Base-by-base conservation (phyloP, 2,888 invertebrate genomes). In the Lithophane ornitopus region DNA sequence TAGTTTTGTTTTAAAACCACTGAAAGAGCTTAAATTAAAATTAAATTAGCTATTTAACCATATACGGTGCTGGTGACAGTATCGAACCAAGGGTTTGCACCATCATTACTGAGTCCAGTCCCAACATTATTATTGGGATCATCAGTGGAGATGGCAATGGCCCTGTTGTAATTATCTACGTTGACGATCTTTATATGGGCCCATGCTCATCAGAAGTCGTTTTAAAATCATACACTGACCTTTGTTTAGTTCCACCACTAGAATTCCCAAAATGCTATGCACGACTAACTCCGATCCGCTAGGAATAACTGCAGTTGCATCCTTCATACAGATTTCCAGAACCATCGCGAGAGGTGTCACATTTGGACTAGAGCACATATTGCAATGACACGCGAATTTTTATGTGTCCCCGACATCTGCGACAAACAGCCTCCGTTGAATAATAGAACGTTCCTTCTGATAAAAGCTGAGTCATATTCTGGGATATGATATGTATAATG, bases 321-420 rank as follows among this genome's bases (percentile, higher is more conserved):
- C n/a, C 75, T 85, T 79, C 68, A 82, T 85, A 54, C 67, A 81
- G 34, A 41, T 77, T 66, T 69, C 65, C 46, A 14, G 66, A 70
- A 81, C 72, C 59, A 67, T 70, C 41, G 54, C 61, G 41, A 70
- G 54, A 81, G 63, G 59, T 85, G 83, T 82, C 78, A 76, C 76
- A 77, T 78, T 80, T 74, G 66, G 68, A 78, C 82, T 78, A 34
- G 68, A 76, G 70, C 72, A 76, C 78, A 77, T 41, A 76, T 65
- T 86, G 87, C 78, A 76, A 69, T 79, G 85, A 84, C 80, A 76
- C 74, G 76, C 65, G 78, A 82, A 80, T 84, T 86, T 82, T 88
- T 83, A 78, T 73, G 59, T 76, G 79, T 81, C 81, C 11, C 52
- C 16, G 14, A 72, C 81, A 83, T 79, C 78, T 86, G 86, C 56